Evolutionary conservation across 2,113 vertebrate genomes (phyloP).

Genomic region (Myiopsitta monachus): DNA sequence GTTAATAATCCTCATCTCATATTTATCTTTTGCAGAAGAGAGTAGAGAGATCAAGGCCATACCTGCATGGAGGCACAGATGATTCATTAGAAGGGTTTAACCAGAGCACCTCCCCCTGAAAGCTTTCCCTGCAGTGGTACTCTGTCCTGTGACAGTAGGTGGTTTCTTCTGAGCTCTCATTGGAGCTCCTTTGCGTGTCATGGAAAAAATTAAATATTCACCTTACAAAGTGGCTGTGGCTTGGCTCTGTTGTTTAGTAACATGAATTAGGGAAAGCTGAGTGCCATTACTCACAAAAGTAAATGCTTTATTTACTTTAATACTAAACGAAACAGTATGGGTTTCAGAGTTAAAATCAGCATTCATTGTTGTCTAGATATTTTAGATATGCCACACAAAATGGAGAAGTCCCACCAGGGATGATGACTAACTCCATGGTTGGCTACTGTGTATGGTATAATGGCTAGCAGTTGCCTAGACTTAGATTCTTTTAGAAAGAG

Average conservation of each 20-base stretch:
- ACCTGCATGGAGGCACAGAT: background rate
- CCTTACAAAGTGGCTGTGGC: background rate
- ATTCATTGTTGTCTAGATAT: background rate
- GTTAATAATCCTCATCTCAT: slow-evolving; percentile 28
- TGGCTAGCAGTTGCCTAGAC: background rate
- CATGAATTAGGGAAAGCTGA: background rate
- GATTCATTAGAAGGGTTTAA: background rate
- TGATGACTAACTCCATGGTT: background rate
- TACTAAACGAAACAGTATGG: background rate
- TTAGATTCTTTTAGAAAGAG: background rate
- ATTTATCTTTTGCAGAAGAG: slow-evolving; percentile 16
- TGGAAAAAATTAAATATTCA: background rate
- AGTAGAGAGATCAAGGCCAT: background rate
- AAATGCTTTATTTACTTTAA: background rate
- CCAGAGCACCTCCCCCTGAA: background rate
- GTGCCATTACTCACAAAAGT: background rate
- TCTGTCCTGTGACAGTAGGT: background rate
- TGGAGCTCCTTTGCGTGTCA: background rate
- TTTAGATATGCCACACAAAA: background rate
- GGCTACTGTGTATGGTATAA: background rate
- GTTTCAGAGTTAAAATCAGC: background rate
- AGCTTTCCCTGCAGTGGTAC: background rate
- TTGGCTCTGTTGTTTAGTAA: background rate
- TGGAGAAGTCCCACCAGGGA: background rate
- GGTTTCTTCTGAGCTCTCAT: background rate